Conservation (phyloP, 2,888 invertebrate genomes). For the Tanytarsus gracilentus region DNA sequence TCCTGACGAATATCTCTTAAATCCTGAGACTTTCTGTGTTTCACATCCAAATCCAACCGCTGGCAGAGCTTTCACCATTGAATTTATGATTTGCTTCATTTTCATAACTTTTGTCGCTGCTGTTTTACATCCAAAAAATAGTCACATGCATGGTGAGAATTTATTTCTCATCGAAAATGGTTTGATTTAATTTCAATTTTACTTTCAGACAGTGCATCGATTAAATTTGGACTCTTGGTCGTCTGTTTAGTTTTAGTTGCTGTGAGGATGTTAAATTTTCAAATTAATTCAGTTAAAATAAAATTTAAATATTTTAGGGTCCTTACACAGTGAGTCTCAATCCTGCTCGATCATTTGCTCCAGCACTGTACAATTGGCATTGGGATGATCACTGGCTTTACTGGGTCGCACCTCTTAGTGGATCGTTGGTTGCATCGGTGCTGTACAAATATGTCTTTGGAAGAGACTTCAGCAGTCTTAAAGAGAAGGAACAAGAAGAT, state of each 20-base stretch:
- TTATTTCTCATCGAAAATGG: background rate
- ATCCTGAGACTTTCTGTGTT: slow-evolving; percentile 2
- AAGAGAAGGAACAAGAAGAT: no score
- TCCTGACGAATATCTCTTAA: slow-evolving; percentile 37
- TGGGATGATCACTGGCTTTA: background rate
- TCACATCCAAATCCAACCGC: background rate
- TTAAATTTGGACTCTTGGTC: background rate
- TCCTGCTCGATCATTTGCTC: background rate
- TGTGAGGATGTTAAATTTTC: background rate
- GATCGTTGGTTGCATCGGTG: background rate
- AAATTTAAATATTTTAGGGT: no score
- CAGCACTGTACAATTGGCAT: background rate
- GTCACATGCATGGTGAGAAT: background rate
- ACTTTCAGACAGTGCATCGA: background rate
- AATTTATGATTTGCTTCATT: slow-evolving; percentile 55
- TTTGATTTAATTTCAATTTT: background rate
- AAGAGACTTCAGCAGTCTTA: no score
- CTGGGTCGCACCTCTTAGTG: background rate
- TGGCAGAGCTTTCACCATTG: slow-evolving; percentile 50
- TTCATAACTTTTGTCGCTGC: slow-evolving; percentile 59
- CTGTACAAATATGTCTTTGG: background rate
- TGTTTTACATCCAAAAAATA: slow-evolving; percentile 57
- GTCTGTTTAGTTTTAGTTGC: background rate
- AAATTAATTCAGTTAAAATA: no score
- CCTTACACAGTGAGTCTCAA: background rate